A percentile compares a stretch with the other conserved stretches of the same genome.
Evolutionary conservation across 1,140 invertebrate species (phyloP).

Genomic region (Phenacoccus solenopsis): DNA sequence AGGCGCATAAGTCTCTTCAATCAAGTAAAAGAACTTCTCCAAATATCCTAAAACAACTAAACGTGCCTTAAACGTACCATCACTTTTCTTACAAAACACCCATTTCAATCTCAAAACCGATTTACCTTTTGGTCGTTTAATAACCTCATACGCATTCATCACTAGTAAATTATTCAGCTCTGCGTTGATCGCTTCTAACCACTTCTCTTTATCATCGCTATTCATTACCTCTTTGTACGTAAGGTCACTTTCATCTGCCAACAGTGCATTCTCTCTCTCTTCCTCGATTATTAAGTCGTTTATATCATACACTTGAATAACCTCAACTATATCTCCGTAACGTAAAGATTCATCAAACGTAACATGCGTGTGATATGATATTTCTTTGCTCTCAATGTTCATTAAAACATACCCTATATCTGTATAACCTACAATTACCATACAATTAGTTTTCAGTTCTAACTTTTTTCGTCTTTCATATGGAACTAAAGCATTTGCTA

Average conservation of each 20-base stretch:
- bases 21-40: background rate
- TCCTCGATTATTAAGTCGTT: background rate
- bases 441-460: background rate
- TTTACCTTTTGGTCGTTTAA: background rate
- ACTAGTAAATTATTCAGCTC: background rate
- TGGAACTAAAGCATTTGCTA: background rate
- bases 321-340: background rate
- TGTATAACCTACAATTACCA: constrained; percentile 24
- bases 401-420: constrained; percentile 24
- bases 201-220: background rate
- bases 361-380: background rate
- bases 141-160: background rate
- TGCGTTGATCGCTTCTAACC: background rate
- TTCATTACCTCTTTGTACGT: background rate
- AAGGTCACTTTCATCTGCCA: background rate
- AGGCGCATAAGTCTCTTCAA: background rate
- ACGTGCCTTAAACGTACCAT: background rate
- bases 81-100: background rate
- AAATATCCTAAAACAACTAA: background rate
- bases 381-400: background rate
- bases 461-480: background rate
- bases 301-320: background rate
- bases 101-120: background rate
- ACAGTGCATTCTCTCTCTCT: background rate
- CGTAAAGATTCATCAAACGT: background rate